Percentiles rank a stretch among this genome's conserved stretches.
phyloP scores from a whole-genome alignment of 2,888 invertebrate species.

The Drosophila pegasa region DNA sequence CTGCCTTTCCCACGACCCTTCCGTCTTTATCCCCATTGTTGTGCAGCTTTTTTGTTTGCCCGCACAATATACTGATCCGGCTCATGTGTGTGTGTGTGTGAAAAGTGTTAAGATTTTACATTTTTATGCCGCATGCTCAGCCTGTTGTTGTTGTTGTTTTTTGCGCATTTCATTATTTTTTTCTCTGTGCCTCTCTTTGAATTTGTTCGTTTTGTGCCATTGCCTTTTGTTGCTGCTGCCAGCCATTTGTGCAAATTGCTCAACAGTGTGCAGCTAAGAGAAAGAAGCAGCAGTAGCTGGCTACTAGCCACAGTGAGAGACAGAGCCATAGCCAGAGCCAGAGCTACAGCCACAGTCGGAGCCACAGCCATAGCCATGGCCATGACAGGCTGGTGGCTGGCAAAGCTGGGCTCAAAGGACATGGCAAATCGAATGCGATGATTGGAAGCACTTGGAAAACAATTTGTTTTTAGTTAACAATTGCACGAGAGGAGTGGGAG shows the following conservation, averaged over 20 bases:
- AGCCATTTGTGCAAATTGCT: constrained; percentile 75
- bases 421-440: constrained; percentile 14
- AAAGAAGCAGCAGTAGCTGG: constrained; percentile 4
- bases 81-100: constrained; percentile 29
- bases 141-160: constrained; percentile 29
- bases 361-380: no score
- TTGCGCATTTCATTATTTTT: constrained; percentile 44
- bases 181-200: constrained; percentile 1
- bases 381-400: not conserved
- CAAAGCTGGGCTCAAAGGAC: constrained; percentile 11
- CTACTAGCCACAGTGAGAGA: no score
- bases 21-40: constrained; percentile 53
- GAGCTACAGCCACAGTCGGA: no score
- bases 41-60: constrained; percentile 55
- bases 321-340: no score
- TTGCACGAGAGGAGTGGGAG: not conserved
- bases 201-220: constrained; percentile 29
- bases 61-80: constrained; percentile 57
- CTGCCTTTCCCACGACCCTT: constrained; percentile 37
- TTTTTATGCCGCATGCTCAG: constrained; percentile 58
- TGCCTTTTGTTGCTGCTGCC: constrained; percentile 58
- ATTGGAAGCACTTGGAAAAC: constrained; percentile 7
- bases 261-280: constrained; percentile 50
- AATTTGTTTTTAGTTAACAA: constrained; percentile 14
- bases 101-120: constrained; percentile 77